Percentiles rank a stretch among this genome's conserved stretches.
Conservation (phyloP, 2,888 invertebrate genomes). For the Acanthacorydalis orientalis region DNA sequence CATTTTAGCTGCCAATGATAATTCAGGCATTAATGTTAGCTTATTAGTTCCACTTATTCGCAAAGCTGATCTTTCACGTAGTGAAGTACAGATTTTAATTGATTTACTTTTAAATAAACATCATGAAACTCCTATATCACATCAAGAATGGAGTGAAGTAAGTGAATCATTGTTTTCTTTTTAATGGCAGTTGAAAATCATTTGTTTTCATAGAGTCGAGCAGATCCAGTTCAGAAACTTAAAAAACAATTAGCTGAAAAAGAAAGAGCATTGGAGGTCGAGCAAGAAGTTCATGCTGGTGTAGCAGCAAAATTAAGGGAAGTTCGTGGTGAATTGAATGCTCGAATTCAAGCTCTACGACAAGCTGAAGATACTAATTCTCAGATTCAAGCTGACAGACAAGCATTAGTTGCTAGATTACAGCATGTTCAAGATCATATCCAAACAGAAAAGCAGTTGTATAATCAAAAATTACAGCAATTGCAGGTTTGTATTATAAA, state of each 20-base stretch:
- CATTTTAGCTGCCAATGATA: conserved; percentile 38
- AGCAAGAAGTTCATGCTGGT: conserved; percentile 56
- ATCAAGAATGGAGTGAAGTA: conserved; percentile 75
- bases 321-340: conserved; percentile 48
- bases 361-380: conserved; percentile 38
- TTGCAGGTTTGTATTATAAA: conserved; percentile 14
- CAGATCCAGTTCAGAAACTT: conserved; percentile 70
- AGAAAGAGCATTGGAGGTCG: conserved; percentile 57
- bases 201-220: not conserved
- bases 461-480: conserved; percentile 42
- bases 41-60: conserved; percentile 57
- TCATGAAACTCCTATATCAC: conserved; percentile 52
- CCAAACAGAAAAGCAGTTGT: conserved; percentile 38
- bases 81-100: conserved; percentile 77
- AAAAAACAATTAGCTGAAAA: conserved; percentile 81
- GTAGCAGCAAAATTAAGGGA: conserved; percentile 67
- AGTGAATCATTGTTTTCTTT: not conserved
- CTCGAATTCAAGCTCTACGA: conserved; percentile 34
- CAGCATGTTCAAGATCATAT: conserved; percentile 31
- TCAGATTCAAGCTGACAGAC: conserved; percentile 38
- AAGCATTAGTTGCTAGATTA: conserved; percentile 41
- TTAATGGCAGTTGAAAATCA: not conserved
- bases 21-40: conserved; percentile 50
- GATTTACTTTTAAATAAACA: conserved; percentile 81
- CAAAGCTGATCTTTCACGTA: conserved; percentile 66